Base-by-base conservation (phyloP, 2,888 invertebrate species). In the Fragum fragum region DNA sequence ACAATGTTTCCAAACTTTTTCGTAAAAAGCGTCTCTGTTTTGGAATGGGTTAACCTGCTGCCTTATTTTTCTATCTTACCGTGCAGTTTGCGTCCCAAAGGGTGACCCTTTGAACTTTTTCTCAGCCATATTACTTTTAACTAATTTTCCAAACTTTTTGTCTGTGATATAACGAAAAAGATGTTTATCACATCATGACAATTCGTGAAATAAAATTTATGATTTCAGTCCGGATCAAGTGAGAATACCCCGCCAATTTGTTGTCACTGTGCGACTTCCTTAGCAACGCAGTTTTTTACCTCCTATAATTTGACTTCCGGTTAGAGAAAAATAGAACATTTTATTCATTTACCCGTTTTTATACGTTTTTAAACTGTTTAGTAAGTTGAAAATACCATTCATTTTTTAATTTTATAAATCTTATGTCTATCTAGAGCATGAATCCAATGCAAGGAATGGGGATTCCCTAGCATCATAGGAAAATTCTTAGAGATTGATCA, bases 21-120 rank as follows among this genome's bases (percentile, higher is more conserved):
- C n/a, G n/a, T n/a, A n/a, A n/a, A n/a, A n/a, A n/a, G n/a, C n/a
- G n/a, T n/a, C n/a, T n/a, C n/a, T n/a, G n/a, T n/a, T n/a, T n/a
- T n/a, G n/a, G n/a, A n/a, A n/a, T n/a, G n/a, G n/a, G n/a, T n/a
- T n/a, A n/a, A n/a, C n/a, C n/a, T n/a, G n/a, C n/a, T n/a, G n/a
- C n/a, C n/a, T n/a, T n/a, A n/a, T 36, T 36, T 9, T 36, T 36
- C 36, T 39, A n/a, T 18, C 76, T 83, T 83, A 90, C 91, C 91
- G 86, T 29, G 91, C 90, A 23, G 90, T 90, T 80, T 91, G 91
- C 16, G 88, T 89, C 29, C 91, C 91, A 79, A 91, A 91, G n/a
- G 91, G 91, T 39, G 89, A 90, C 47, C 91, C 91, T 70, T 73
- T 83, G 66, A 81, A 91, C 73, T 91, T 91, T 80, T 91, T 91